These are phyloP conservation scores for Dinocampus coccinellae DNA, from an alignment of 2,888 invertebrate species.

Conservation along the genomic window DNA sequence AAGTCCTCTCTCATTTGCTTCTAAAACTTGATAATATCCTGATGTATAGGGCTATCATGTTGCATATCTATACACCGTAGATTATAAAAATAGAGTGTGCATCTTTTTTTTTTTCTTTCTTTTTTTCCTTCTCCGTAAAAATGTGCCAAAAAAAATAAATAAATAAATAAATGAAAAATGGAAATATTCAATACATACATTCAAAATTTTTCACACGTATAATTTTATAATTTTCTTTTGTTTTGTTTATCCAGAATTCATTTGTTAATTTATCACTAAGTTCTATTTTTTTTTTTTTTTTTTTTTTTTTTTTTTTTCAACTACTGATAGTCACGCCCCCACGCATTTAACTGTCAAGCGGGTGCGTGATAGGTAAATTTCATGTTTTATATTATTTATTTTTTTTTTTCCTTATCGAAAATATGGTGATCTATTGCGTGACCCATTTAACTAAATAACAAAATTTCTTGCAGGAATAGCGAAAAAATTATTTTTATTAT, in stretches of 20 bases:
- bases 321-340: constrained; percentile 23
- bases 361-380: constrained; percentile 15
- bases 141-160: no score
- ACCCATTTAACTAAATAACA: constrained; percentile 3
- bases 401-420: constrained; percentile 9
- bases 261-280: constrained; percentile 13
- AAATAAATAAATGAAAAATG: neutral
- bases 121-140: no score
- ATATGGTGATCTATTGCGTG: constrained; percentile 7
- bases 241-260: neutral
- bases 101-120: no score
- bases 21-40: neutral
- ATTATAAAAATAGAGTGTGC: no score
- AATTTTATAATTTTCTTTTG: neutral
- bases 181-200: neutral
- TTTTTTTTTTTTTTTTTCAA: neutral
- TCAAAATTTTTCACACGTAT: neutral
- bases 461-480: neutral
- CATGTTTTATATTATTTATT: neutral
- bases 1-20: neutral
- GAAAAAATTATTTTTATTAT: neutral
- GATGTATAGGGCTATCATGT: neutral
- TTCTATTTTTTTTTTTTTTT: neutral
- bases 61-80: no score
- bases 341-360: constrained; percentile 11